phyloP scores from a whole-genome alignment of 2,797 vertebrate species.

The Tinamus major region DNA sequence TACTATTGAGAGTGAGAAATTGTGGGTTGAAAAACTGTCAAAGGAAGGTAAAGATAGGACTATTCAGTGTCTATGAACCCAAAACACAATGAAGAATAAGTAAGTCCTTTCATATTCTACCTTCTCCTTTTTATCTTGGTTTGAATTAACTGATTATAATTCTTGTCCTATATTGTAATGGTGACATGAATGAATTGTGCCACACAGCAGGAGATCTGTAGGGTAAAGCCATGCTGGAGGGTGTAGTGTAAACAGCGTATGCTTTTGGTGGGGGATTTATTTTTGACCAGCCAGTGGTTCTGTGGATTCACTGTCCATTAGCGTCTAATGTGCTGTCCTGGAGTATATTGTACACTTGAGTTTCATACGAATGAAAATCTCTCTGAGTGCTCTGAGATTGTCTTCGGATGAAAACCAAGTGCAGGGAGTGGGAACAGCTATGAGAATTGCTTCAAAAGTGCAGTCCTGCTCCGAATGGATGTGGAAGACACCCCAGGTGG shows the following conservation, averaged over 20 bases:
- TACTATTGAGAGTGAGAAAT: not conserved
- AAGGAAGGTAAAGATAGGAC: not conserved
- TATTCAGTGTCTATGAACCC: not conserved
- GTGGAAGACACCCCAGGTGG: not conserved
- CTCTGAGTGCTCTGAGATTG: not conserved
- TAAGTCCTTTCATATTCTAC: not conserved
- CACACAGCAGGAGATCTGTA: not conserved
- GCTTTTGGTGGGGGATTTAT: not conserved
- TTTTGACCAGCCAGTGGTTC: not conserved
- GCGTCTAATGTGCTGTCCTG: not conserved
- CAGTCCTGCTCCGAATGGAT: not conserved
- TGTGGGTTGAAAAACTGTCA: not conserved
- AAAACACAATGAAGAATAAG: not conserved
- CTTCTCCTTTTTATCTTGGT: not conserved
- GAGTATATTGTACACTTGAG: rapidly evolving
- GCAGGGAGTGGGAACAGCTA: not conserved
- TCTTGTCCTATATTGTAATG: not conserved
- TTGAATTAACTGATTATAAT: not conserved
- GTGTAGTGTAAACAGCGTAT: not conserved
- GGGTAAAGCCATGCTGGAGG: not conserved
- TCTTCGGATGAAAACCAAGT: not conserved
- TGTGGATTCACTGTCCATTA: not conserved
- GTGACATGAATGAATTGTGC: not conserved
- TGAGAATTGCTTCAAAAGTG: not conserved
- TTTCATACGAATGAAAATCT: not conserved